Evolutionary conservation across 2,113 vertebrate species (phyloP).

Genomic region (Peucedramus taeniatus): DNA sequence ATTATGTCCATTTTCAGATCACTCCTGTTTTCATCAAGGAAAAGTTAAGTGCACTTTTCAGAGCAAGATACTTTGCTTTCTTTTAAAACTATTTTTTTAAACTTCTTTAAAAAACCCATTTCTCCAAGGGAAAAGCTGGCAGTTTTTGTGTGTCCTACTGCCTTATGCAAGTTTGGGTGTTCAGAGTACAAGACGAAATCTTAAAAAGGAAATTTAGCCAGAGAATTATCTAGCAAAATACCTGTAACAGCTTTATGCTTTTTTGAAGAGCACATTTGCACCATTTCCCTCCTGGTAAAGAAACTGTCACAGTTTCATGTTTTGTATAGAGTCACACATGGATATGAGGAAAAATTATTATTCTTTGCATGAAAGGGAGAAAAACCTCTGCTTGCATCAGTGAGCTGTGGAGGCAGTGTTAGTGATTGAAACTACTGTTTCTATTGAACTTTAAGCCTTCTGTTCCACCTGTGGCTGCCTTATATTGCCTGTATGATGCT

Average conservation of each 20-base stretch:
- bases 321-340: background rate
- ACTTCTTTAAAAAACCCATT: background rate
- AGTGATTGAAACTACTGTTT: background rate
- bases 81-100: background rate
- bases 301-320: background rate
- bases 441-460: background rate
- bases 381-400: background rate
- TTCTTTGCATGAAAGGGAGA: background rate
- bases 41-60: background rate
- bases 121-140: background rate
- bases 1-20: background rate
- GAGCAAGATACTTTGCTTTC: background rate
- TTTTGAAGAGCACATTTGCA: background rate
- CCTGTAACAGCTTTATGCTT: background rate
- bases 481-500: fast-evolving
- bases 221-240: background rate
- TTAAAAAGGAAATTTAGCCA: background rate
- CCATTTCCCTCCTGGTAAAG: background rate
- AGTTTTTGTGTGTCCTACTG: background rate
- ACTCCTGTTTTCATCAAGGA: background rate
- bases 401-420: background rate
- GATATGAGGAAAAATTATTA: background rate
- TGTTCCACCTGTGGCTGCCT: background rate
- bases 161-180: background rate
- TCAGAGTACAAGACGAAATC: background rate